Evolutionary conservation across 2,113 vertebrate genomes (phyloP).

Genomic region (Todiramphus chloris): DNA sequence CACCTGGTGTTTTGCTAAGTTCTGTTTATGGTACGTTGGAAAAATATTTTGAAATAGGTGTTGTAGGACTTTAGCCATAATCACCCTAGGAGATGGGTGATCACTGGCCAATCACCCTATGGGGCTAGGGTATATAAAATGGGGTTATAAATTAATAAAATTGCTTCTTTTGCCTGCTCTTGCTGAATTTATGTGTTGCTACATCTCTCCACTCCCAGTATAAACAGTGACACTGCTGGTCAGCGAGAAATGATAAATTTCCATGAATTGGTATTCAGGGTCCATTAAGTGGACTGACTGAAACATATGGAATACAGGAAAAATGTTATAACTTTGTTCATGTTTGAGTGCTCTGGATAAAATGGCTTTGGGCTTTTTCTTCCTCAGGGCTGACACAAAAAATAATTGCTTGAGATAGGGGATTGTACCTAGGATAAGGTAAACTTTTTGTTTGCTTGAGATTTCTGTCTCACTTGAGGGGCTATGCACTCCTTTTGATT

Average conservation of each 20-base stretch:
- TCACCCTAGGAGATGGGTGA: no score
- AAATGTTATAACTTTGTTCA: not conserved
- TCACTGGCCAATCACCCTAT: no score
- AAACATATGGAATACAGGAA: not conserved
- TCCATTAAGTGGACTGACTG: not conserved
- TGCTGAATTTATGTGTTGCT: no score
- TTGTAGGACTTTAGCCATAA: no score
- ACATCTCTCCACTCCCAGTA: no score
- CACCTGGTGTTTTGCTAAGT: no score
- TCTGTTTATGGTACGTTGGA: no score
- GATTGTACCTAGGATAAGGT: not conserved
- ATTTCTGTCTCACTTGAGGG: not conserved
- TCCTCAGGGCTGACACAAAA: not conserved
- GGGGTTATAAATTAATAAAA: no score
- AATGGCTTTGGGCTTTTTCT: not conserved
- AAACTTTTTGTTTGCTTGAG: not conserved
- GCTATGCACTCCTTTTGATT: not conserved
- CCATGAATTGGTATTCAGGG: not conserved
- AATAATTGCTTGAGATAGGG: not conserved
- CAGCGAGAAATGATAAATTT: not conserved
- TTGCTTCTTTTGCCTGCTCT: no score
- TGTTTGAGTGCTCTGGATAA: not conserved
- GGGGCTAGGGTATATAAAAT: no score
- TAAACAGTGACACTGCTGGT: not conserved
- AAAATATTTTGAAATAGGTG: no score